Conservation (phyloP, 2,113 vertebrate species). For the Zapornia atra region DNA sequence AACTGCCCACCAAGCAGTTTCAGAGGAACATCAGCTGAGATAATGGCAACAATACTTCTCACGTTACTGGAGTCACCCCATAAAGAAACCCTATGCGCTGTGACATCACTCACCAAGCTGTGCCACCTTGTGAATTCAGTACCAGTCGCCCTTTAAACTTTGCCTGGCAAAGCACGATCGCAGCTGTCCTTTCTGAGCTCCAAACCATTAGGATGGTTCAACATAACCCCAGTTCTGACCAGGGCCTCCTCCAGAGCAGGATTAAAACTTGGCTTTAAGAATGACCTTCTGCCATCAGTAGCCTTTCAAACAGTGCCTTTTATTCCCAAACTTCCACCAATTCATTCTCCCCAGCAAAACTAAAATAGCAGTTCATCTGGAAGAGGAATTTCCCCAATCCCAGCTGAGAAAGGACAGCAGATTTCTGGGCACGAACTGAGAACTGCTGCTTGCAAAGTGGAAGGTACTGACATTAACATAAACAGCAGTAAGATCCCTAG, state of each 20-base stretch:
- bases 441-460: background rate
- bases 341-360: background rate
- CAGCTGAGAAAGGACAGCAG: background rate
- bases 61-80: background rate
- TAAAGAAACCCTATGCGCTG: background rate
- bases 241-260: background rate
- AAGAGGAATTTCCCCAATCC: background rate
- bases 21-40: background rate
- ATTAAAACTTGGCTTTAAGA: background rate
- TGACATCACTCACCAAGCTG: background rate
- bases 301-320: rapidly evolving
- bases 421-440: background rate
- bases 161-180: background rate
- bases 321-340: background rate
- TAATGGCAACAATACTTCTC: background rate
- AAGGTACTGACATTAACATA: background rate
- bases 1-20: background rate
- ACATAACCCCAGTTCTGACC: background rate
- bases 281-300: background rate
- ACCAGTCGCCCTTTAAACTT: background rate
- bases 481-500: background rate
- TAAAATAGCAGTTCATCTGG: background rate
- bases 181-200: background rate
- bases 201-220: background rate
- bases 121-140: background rate